A percentile compares a stretch with the other conserved stretches of the same genome.
These are phyloP conservation scores for Oreochromis grahami DNA, from an alignment of 2,797 vertebrate species.

Conservation along the genomic window DNA sequence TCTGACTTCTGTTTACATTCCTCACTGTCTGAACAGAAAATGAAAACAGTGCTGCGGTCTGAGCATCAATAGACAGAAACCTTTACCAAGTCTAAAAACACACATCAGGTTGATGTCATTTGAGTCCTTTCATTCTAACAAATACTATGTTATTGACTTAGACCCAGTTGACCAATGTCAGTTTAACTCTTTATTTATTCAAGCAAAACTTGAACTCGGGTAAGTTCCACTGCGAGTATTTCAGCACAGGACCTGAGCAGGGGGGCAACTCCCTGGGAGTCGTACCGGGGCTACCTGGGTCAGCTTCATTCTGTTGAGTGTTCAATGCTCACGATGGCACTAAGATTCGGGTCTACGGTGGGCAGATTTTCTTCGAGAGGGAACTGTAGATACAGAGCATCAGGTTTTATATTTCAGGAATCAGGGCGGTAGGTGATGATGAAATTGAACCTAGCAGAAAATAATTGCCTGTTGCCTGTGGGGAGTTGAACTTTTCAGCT, in stretches of 20 bases:
- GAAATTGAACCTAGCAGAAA: not conserved
- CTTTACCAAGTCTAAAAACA: not conserved
- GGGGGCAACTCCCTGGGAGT: not conserved
- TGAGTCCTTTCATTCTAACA: not conserved
- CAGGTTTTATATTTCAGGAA: not conserved
- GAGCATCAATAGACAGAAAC: not conserved
- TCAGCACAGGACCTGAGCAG: not conserved
- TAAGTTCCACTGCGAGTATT: not conserved
- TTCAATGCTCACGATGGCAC: not conserved
- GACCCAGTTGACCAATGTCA: not conserved
- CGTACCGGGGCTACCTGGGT: not conserved
- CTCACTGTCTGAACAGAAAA: slow-evolving; percentile 28
- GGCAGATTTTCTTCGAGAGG: not conserved
- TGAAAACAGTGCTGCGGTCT: not conserved
- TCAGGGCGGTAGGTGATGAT: not conserved
- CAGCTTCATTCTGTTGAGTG: not conserved
- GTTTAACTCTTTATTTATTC: not conserved
- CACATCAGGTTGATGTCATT: not conserved
- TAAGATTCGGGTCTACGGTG: not conserved
- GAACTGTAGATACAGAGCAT: not conserved
- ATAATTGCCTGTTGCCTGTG: not conserved
- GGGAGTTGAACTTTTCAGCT: not conserved
- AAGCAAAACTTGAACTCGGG: not conserved
- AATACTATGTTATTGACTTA: not conserved
- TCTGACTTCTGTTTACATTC: slow-evolving; percentile 38